Percentiles rank a stretch among this genome's conserved stretches.
These are phyloP conservation scores for Varanus komodoensis DNA, from an alignment of 2,113 vertebrate species.

Conservation along the genomic window DNA sequence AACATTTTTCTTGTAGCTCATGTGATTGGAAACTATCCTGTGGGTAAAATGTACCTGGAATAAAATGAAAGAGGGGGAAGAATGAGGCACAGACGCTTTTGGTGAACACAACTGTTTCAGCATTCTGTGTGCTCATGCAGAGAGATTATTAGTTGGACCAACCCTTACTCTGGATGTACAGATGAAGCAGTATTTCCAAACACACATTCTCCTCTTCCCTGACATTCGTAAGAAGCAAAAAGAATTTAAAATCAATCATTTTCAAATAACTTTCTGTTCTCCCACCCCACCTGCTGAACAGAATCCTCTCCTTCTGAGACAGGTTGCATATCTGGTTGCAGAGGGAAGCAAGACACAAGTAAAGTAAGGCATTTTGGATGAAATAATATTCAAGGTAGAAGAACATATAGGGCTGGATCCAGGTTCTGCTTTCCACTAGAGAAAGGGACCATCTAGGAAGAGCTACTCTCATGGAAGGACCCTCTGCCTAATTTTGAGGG, in stretches of 20 bases:
- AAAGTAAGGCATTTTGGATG: neutral
- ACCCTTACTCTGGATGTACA: neutral
- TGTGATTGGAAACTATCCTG: neutral
- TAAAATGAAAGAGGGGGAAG: constrained; percentile 16
- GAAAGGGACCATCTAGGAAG: neutral
- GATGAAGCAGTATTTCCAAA: neutral
- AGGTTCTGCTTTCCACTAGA: neutral
- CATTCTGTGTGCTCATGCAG: neutral
- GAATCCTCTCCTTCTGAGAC: neutral
- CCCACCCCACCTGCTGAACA: neutral
- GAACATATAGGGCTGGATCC: neutral
- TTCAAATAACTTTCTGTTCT: constrained; percentile 11
- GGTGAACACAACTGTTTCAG: constrained; percentile 32
- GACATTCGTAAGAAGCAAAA: constrained; percentile 14
- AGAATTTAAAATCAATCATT: neutral
- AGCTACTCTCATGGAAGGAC: too few species aligned
- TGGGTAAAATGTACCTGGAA: neutral
- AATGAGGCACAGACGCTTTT: constrained; percentile 21
- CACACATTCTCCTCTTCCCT: neutral
- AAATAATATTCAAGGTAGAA: neutral
- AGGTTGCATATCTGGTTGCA: neutral
- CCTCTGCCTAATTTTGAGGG: too few species aligned
- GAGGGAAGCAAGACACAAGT: neutral
- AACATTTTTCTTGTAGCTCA: neutral
- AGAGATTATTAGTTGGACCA: neutral